Evolutionary conservation across 2,888 invertebrate genomes (phyloP).

Genomic region (Trimorus sp.): DNA sequence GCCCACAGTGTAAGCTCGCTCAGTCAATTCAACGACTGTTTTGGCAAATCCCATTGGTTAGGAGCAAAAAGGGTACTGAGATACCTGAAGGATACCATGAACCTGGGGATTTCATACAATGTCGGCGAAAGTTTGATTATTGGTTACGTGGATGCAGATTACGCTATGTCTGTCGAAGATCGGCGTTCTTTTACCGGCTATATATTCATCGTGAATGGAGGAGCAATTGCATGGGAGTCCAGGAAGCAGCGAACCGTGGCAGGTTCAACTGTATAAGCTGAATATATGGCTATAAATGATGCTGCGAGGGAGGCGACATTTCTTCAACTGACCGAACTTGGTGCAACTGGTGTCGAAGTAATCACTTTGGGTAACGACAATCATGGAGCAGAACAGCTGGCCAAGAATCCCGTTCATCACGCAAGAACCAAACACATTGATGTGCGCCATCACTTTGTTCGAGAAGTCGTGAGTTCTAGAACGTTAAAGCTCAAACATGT

Average conservation of each 20-base stretch:
- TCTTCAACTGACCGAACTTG: background rate
- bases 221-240: background rate
- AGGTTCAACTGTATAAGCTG: background rate
- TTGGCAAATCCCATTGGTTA: no score
- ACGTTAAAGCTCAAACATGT: constrained; percentile 25
- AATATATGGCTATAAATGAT: constrained; percentile 12
- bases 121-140: no score
- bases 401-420: constrained; percentile 44
- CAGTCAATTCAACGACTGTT: no score
- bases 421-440: constrained; percentile 61
- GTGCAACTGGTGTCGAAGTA: background rate
- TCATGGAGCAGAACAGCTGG: constrained; percentile 35
- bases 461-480: constrained; percentile 30
- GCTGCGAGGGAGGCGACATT: background rate
- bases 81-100: no score
- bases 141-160: constrained; percentile 16
- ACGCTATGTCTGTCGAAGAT: background rate
- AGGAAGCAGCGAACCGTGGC: constrained; percentile 13
- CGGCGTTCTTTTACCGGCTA: constrained; percentile 2
- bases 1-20: no score
- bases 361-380: background rate
- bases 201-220: background rate
- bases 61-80: no score
- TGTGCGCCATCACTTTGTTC: constrained; percentile 16
- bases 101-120: no score